phyloP scores from a whole-genome alignment of 2,888 invertebrate species.

The Podabrus alpinus region DNA sequence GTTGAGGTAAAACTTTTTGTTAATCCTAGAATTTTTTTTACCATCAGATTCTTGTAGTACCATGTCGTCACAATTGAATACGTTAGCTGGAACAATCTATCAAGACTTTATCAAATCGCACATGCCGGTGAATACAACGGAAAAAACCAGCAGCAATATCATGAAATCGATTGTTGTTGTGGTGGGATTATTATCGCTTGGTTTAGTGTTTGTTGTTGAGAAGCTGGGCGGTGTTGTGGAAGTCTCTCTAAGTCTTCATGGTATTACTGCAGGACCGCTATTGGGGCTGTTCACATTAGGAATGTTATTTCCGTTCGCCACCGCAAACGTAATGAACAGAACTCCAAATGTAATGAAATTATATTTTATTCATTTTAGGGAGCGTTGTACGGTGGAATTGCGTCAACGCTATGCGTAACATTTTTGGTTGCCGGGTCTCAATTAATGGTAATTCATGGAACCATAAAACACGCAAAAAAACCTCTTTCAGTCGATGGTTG shows the following conservation, averaged over 20 bases:
- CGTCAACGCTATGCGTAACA: slow-evolving; percentile 25
- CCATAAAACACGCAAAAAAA: slow-evolving; percentile 34
- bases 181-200: slow-evolving; percentile 74
- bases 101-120: slow-evolving; percentile 64
- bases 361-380: slow-evolving; percentile 32
- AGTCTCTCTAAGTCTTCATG: slow-evolving; percentile 65
- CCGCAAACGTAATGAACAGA: slow-evolving; percentile 58
- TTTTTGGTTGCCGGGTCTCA: slow-evolving; percentile 35
- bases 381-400: slow-evolving; percentile 39
- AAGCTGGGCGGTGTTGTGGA: slow-evolving; percentile 70
- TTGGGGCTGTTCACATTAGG: slow-evolving; percentile 70
- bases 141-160: slow-evolving; percentile 60
- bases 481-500: slow-evolving; percentile 40
- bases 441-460: slow-evolving; percentile 36
- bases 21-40: background rate
- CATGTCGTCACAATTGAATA: slow-evolving; percentile 65
- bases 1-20: slow-evolving; percentile 59
- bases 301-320: slow-evolving; percentile 67
- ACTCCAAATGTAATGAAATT: background rate
- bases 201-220: slow-evolving; percentile 65
- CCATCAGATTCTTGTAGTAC: slow-evolving; percentile 53
- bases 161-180: slow-evolving; percentile 60
- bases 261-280: slow-evolving; percentile 67
- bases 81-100: slow-evolving; percentile 64
- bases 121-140: slow-evolving; percentile 58